These are phyloP conservation scores for Psix sp. DNA, from an alignment of 1,140 invertebrate genomes.

Conservation along the genomic window DNA sequence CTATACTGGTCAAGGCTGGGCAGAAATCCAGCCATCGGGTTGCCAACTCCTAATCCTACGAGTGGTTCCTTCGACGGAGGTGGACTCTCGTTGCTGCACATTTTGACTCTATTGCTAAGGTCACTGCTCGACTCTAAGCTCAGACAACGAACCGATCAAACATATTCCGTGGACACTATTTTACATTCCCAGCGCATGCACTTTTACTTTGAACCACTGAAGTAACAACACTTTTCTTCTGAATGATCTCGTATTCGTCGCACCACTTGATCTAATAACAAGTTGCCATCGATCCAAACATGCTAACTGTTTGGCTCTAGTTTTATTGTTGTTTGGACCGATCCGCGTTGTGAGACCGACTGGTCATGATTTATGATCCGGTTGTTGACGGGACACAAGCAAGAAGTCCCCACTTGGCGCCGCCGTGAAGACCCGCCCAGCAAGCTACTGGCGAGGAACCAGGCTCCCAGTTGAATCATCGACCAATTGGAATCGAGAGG, in stretches of 20 bases:
- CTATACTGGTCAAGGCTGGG: conserved; percentile 88
- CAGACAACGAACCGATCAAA: conserved; percentile 7
- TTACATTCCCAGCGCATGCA: conserved; percentile 12
- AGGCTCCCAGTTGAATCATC: conserved; percentile 8
- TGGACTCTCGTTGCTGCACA: conserved; percentile 75
- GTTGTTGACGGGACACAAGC: conserved; percentile 50
- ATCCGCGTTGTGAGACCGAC: conserved; percentile 65
- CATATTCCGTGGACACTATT: conserved; percentile 10
- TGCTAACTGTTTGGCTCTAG: conserved; percentile 36
- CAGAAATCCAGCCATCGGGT: conserved; percentile 74
- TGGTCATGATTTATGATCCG: conserved; percentile 69
- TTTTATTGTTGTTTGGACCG: conserved; percentile 60
- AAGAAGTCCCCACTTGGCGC: conserved; percentile 29
- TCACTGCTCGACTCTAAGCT: neutral
- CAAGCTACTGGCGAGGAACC: conserved; percentile 3
- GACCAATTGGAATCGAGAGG: conserved; percentile 41
- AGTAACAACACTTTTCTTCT: conserved; percentile 12
- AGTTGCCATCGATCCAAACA: conserved; percentile 49
- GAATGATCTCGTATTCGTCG: conserved; percentile 15
- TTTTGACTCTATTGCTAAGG: conserved; percentile 21
- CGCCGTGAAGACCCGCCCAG: conserved; percentile 18
- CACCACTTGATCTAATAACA: conserved; percentile 46
- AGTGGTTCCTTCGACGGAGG: conserved; percentile 71
- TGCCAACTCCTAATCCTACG: conserved; percentile 66
- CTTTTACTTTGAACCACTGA: conserved; percentile 16